Evolutionary conservation across 2,888 invertebrate species (phyloP), one percentile per base, ranked within the genome.

Genomic region (Bugula neritina): DNA sequence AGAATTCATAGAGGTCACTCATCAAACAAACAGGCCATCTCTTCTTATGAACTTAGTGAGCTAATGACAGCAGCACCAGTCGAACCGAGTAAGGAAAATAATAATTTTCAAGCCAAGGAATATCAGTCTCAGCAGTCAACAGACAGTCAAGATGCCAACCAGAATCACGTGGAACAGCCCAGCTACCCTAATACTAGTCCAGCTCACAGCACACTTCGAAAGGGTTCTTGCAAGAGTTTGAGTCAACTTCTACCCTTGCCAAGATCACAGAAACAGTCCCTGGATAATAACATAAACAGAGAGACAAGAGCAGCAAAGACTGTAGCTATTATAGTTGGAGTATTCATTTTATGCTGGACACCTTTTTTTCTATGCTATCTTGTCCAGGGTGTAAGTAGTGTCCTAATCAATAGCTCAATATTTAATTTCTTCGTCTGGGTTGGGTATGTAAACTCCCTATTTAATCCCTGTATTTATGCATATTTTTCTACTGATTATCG

Each of bases 251-350:
- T 31, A 23, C 5, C 3, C 72, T 29, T 25, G 23, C 54, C n/a
- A 21, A 71, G 43, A n/a, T 27, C 57, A 52, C 72, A 23, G 23
- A 63, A 71, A 23, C 29, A 31, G 21, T n/a, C 29, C 5, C 35
- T 71, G 29, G 54, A 52, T 31, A 17, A 25, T 58, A 34, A 10
- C 27, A 21, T 81, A 71, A 78, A 79, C 72, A 93, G 94, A 91
- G 96, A 97, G 84, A 95, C 95, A 0, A 96, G 96, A 86, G 96
- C 96, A 0, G 95, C 96, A 0, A 96, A 96, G 85, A 96, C 96
- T 0, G 87, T 97, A 71, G 96, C 94, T 74, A 95, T 98, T 76
- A 97, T 98, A 75, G 96, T 98, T 1, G 97, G 97, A 0, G 92
- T 94, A 69, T 98, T 98, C 86, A 94, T 96, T 72, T 89, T 92